phyloP scores from a whole-genome alignment of 1,140 invertebrate genomes.

The Coelopa frigida region DNA sequence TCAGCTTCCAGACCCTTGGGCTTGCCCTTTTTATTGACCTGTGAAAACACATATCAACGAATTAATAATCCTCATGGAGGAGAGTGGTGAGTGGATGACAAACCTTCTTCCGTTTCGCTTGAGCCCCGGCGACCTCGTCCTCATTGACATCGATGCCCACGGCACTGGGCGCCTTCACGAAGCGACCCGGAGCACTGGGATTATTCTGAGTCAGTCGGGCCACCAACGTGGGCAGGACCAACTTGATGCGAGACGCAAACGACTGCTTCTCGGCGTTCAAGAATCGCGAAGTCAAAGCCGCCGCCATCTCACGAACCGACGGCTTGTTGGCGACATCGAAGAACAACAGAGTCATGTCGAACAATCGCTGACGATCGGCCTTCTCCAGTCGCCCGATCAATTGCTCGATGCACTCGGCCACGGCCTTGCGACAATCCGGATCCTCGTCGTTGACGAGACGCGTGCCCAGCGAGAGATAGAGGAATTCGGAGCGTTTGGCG shows the following conservation, averaged over 20 bases:
- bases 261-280: conserved; percentile 59
- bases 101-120: no score
- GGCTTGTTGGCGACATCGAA: conserved; percentile 58
- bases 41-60: no score
- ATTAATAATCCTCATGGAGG: no score
- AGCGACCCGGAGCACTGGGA: conserved; percentile 25
- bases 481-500: conserved; percentile 54
- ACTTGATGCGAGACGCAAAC: conserved; percentile 56
- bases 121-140: no score
- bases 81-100: no score
- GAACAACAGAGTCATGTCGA: conserved; percentile 59
- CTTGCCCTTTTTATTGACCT: no score
- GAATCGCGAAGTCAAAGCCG: conserved; percentile 61
- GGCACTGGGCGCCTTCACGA: conserved; percentile 25
- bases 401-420: conserved; percentile 58
- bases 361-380: conserved; percentile 54
- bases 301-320: conserved; percentile 53
- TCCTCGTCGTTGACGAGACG: conserved; percentile 67
- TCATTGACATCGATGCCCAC: conserved; percentile 19
- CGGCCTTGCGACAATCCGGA: conserved; percentile 56
- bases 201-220: conserved; percentile 39
- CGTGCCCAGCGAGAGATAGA: conserved; percentile 68
- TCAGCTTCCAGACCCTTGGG: no score
- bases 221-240: conserved; percentile 52
- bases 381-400: conserved; percentile 53